phyloP scores from a whole-genome alignment of 2,797 vertebrate species.

The Echiichthys vipera region DNA sequence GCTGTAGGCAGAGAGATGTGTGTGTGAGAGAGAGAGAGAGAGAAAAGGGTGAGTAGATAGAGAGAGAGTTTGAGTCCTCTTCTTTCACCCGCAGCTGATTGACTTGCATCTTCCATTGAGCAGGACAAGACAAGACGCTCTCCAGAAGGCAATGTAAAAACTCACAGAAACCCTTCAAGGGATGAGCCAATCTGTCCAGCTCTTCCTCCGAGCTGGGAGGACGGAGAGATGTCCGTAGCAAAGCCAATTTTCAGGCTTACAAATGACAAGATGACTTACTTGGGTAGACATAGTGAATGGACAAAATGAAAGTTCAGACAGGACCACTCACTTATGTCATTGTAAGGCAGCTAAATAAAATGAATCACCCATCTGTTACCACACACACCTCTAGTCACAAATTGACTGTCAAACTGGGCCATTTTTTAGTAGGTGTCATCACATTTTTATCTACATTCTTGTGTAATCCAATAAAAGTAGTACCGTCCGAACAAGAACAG shows the following conservation, averaged over 20 bases:
- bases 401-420: not conserved
- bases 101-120: slow-evolving; percentile 53
- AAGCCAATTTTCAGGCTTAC: slow-evolving; percentile 19
- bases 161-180: slow-evolving; percentile 41
- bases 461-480: slow-evolving; percentile 14
- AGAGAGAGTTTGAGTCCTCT: slow-evolving; percentile 43
- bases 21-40: slow-evolving; percentile 48
- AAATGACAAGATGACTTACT: slow-evolving; percentile 19
- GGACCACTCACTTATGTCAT: slow-evolving; percentile 16
- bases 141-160: slow-evolving; percentile 54
- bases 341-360: slow-evolving; percentile 1
- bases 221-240: slow-evolving; percentile 19
- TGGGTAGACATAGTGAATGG: slow-evolving; percentile 13
- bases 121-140: slow-evolving; percentile 35
- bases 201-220: slow-evolving; percentile 36
- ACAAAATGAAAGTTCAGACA: slow-evolving; percentile 16
- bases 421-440: not conserved
- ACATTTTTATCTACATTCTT: slow-evolving; percentile 31
- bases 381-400: slow-evolving; percentile 15
- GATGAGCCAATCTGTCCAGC: slow-evolving; percentile 64
- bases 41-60: slow-evolving; percentile 38
- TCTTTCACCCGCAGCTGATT: slow-evolving; percentile 54
- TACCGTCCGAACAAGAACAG: slow-evolving; percentile 12
- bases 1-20: slow-evolving; percentile 54
- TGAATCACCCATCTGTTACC: not conserved